Conservation (phyloP, 2,113 vertebrate genomes). For the Mus spicilegus region DNA sequence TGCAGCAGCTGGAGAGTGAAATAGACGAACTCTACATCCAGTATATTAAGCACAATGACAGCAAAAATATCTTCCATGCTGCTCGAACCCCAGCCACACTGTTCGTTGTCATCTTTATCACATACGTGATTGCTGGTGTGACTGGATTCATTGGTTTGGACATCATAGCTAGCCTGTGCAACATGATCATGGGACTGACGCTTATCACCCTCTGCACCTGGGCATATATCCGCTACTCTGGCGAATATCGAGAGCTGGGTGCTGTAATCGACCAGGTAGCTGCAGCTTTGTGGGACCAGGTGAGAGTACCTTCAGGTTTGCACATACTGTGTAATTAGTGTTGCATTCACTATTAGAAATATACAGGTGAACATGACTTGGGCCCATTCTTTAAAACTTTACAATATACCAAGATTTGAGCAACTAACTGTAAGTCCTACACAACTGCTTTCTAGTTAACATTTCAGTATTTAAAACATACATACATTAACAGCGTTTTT, state of each 20-base stretch:
- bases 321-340: neutral
- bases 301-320: slow-evolving; percentile 82
- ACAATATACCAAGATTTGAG: neutral
- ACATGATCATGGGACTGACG: slow-evolving; percentile 98
- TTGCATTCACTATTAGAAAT: slow-evolving; percentile 5
- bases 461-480: slow-evolving; percentile 26
- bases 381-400: slow-evolving; percentile 11
- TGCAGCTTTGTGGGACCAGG: slow-evolving; percentile 99
- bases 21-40: slow-evolving; percentile 98
- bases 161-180: slow-evolving; percentile 98
- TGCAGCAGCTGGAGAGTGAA: slow-evolving; percentile 96
- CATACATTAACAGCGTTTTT: neutral
- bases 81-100: slow-evolving; percentile 98
- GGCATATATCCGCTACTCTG: slow-evolving; percentile 99
- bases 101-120: slow-evolving; percentile 99
- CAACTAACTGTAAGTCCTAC: neutral
- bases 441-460: slow-evolving; percentile 25
- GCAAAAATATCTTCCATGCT: slow-evolving; percentile 99
- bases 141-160: slow-evolving; percentile 98
- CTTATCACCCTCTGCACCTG: slow-evolving; percentile 99
- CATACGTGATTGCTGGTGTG: slow-evolving; percentile 96
- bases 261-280: slow-evolving; percentile 99
- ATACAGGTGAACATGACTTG: slow-evolving; percentile 9
- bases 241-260: slow-evolving; percentile 97
- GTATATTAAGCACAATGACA: slow-evolving; percentile 99